These are phyloP conservation scores for Acanthococcus lagerstroemiae DNA, from an alignment of 2,888 invertebrate genomes.

Conservation along the genomic window DNA sequence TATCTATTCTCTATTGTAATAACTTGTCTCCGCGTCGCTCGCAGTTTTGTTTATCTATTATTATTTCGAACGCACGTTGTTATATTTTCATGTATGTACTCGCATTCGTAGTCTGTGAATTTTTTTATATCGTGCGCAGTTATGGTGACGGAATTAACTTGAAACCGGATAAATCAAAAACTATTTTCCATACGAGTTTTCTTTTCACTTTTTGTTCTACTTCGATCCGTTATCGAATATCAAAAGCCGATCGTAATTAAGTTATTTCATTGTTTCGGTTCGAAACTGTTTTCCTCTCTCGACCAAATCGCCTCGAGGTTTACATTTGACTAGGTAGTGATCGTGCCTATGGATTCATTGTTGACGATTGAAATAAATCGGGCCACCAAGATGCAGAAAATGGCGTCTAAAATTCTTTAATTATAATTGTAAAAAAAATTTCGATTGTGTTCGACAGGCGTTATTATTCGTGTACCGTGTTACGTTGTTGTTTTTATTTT, in stretches of 20 bases:
- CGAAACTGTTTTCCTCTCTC: background rate
- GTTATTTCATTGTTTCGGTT: background rate
- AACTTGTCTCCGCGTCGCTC: slow-evolving; percentile 24
- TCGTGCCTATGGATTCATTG: background rate
- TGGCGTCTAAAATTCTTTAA: slow-evolving; percentile 27
- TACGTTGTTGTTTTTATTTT: background rate
- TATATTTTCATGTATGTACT: background rate
- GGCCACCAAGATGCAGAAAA: slow-evolving; percentile 19
- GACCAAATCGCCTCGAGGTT: background rate
- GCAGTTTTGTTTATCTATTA: slow-evolving; percentile 13
- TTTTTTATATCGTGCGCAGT: background rate
- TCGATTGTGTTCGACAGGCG: background rate
- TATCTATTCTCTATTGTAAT: slow-evolving; percentile 28
- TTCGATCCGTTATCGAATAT: background rate
- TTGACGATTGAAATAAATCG: slow-evolving; percentile 11
- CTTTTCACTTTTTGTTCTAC: background rate
- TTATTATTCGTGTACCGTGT: background rate
- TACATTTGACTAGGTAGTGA: background rate
- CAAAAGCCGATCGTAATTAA: background rate
- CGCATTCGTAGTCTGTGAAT: background rate
- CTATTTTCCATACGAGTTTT: background rate
- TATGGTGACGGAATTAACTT: background rate
- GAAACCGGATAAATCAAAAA: background rate
- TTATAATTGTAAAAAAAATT: background rate
- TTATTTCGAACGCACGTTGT: no score